Base-by-base conservation (phyloP, 2,888 invertebrate species). In the Aphidius colemani region DNA sequence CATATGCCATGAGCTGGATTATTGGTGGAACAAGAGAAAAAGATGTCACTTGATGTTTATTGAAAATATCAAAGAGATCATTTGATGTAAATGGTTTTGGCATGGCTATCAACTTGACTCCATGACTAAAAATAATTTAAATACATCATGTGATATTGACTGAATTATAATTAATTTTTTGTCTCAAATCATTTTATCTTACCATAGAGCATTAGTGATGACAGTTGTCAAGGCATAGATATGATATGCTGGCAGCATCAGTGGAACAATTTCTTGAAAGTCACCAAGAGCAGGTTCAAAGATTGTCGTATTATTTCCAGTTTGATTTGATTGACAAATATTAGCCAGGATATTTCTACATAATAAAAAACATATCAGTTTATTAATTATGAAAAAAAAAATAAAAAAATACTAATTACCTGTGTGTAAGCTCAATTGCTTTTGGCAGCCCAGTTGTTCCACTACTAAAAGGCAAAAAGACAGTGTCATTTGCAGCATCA, bases 371-470 rank as follows among this genome's bases (percentile, higher is more conserved):
- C 13, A 30, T 2, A 30, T 30, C 1, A 30, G 5, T 30, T 2
- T 30, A 5, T 30, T 30, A 30, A 30, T 30, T 30, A 30, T 30
- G 3, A 30, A 30, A 5, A 30, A 5, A 5, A 5, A 3, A 30
- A 30, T 30, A 5, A 30, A n/a, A n/a, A n/a, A n/a, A 30, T 30
- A 30, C 13, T 30, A 30, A 5, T 30, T 30, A 72, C 74, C 69
- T 74, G 77, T 90, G 88, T 0, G 88, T 86, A 1, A 92, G 83
- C 72, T 87, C 85, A 0, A 92, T 92, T 3, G 91, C 92, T 83
- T 93, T 93, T 0, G 92, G 90, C 59, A 90, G 67, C 0, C 95
- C 95, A 0, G 94, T 95, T 0, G 95, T 95, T 1, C 93, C 93
- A 78, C 94, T 94, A 2, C 94, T 94, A 80, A 91, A 95, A 0